A percentile compares a stretch with the other conserved stretches of the same genome.
Conservation (phyloP, 2,888 invertebrate genomes). For the Latheticus oryzae region DNA sequence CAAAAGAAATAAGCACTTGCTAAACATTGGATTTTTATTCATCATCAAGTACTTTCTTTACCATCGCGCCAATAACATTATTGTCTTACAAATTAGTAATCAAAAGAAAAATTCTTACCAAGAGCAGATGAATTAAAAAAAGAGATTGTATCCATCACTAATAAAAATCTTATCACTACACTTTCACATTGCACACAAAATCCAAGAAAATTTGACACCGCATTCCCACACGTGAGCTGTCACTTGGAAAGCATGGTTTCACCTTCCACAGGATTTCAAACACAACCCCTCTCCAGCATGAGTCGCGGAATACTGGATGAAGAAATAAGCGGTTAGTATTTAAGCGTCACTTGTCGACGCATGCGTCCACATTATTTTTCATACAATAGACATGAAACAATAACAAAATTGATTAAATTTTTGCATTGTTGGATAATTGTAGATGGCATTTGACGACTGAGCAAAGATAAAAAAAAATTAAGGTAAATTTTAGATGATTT, state of each 20-base stretch:
- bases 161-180: conserved; percentile 1
- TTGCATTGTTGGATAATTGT: conserved; percentile 37
- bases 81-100: conserved; percentile 10
- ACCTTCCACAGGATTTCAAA: conserved; percentile 3
- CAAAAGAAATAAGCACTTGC: conserved; percentile 35
- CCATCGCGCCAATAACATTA: conserved; percentile 20
- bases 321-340: no score
- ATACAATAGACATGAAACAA: conserved; percentile 39
- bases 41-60: conserved; percentile 15
- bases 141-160: background rate
- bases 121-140: background rate
- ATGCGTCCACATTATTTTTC: conserved; percentile 37
- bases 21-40: conserved; percentile 30
- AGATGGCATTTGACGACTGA: no score
- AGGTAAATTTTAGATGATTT: no score
- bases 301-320: conserved; percentile 40
- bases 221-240: conserved; percentile 14
- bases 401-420: conserved; percentile 45
- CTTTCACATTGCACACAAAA: conserved; percentile 3
- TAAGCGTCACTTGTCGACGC: no score
- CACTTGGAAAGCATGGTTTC: conserved; percentile 38
- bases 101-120: background rate
- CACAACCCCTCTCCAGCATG: conserved; percentile 28
- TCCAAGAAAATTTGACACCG: background rate
- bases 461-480: no score